These are phyloP conservation scores for Samia ricini DNA, from an alignment of 1,140 invertebrate species.

Conservation along the genomic window DNA sequence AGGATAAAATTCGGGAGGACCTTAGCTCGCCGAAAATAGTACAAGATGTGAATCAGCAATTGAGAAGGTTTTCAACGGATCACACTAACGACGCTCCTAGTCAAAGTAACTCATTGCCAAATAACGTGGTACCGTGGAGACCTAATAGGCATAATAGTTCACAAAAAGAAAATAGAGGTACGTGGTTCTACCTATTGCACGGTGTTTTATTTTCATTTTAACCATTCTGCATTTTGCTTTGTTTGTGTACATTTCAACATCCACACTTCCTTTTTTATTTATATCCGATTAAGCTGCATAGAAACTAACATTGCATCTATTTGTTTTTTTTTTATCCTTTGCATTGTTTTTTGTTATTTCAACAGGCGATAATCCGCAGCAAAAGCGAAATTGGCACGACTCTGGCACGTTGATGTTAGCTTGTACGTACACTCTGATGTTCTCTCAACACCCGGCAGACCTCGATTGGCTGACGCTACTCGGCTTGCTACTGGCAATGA, in stretches of 20 bases:
- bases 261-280: conserved; percentile 17
- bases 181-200: conserved; percentile 70
- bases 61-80: conserved; percentile 65
- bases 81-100: conserved; percentile 51
- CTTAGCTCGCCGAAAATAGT: conserved; percentile 73
- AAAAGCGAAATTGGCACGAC: conserved; percentile 77
- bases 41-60: conserved; percentile 67
- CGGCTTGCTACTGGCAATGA: conserved; percentile 83
- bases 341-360: conserved; percentile 54
- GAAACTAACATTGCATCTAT: conserved; percentile 15
- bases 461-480: conserved; percentile 83
- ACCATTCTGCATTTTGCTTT: conserved; percentile 65
- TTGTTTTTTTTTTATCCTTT: conserved; percentile 44
- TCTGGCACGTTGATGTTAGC: conserved; percentile 79
- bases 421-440: conserved; percentile 82
- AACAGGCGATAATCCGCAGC: conserved; percentile 66
- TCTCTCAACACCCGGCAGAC: conserved; percentile 80
- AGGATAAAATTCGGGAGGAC: conserved; percentile 48
- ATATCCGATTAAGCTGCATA: conserved; percentile 19
- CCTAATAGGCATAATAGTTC: conserved; percentile 63
- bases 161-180: conserved; percentile 70
- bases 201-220: conserved; percentile 70
- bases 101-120: conserved; percentile 64
- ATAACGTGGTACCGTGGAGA: conserved; percentile 62
- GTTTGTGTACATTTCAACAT: conserved; percentile 39